Evolutionary conservation across 1,140 invertebrate genomes (phyloP), one percentile per base, ranked within the genome.

Genomic region (Stegodyphus mimosarum): DNA sequence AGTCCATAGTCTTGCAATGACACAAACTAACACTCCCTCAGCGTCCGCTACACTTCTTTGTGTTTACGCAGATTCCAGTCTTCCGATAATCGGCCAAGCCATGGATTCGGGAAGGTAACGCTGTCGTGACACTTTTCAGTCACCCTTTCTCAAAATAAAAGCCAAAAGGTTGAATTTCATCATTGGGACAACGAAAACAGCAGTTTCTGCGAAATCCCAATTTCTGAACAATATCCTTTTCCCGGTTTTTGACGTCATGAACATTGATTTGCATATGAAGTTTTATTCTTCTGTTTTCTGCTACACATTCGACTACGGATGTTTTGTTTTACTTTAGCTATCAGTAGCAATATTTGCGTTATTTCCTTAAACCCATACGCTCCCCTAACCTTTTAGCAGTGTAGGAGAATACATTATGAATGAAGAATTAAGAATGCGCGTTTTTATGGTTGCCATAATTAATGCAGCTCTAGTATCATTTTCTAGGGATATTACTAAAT

Each of bases 111-210:
- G 13, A 48, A 48, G 7, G 48, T 72, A 11, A 51, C 50, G n/a
- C 48, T 72, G 70, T 60, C 80, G 73, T 81, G 80, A 79, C 64
- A 11, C 52, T 66, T 17, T 17, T n/a, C 7, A 66, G 64, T 66
- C 10, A 66, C 7, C 64, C 17, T 66, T 11, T 66, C 64, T 66
- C n/a, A 66, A 66, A 66, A 66, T 10, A 66, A 66, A 66, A 66
- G 17, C 17, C n/a, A n/a, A 11, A 66, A 7, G n/a, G n/a, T 66
- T 17, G 64, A 66, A 66, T 66, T 66, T 66, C n/a, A 66, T n/a
- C 6, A n/a, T 17, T 66, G n/a, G 6, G 53, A n/a, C n/a, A 66
- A 17, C n/a, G 17, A 66, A 66, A 66, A 7, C 6, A 6, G n/a
- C 64, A 17, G n/a, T 66, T 66, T 66, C 64, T 66, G 64, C 64